These are phyloP conservation scores for Halcyon smyrnensis DNA, from an alignment of 2,797 vertebrate genomes.

Conservation along the genomic window DNA sequence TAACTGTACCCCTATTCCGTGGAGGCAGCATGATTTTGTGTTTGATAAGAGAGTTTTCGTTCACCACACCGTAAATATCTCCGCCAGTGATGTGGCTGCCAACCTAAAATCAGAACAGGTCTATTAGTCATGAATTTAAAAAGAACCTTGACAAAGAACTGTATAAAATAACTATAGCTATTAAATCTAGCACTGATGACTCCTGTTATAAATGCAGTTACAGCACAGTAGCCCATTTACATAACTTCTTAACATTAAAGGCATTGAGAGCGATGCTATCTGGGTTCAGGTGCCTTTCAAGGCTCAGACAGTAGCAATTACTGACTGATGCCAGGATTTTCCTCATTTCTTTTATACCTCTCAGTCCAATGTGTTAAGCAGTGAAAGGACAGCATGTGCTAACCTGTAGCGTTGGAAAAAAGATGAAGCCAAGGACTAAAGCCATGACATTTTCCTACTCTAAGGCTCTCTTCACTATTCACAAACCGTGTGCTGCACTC, in stretches of 20 bases:
- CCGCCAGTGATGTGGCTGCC: slow-evolving; percentile 95
- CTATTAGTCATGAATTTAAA: slow-evolving; percentile 15
- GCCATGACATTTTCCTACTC: not conserved
- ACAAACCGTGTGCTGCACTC: not conserved
- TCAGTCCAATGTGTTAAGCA: not conserved
- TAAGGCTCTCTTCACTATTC: not conserved
- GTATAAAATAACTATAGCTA: not conserved
- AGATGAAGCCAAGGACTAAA: not conserved
- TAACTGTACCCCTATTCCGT: slow-evolving; percentile 91
- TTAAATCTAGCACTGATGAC: slow-evolving; percentile 1
- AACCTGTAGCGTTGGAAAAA: not conserved
- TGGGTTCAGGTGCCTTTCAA: not conserved
- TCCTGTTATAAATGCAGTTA: not conserved
- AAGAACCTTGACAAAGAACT: not conserved
- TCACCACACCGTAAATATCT: slow-evolving; percentile 87
- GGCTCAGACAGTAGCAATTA: not conserved
- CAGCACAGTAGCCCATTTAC: not conserved
- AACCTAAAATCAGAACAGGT: slow-evolving; percentile 73
- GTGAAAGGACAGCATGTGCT: not conserved
- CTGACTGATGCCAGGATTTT: not conserved
- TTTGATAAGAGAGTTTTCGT: slow-evolving; percentile 91
- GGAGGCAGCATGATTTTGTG: slow-evolving; percentile 98
- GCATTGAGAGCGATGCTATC: not conserved
- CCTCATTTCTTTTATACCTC: not conserved
- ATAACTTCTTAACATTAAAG: not conserved